These are phyloP conservation scores for Coccyzus lansbergi DNA, from an alignment of 2,797 vertebrate species.

Conservation along the genomic window DNA sequence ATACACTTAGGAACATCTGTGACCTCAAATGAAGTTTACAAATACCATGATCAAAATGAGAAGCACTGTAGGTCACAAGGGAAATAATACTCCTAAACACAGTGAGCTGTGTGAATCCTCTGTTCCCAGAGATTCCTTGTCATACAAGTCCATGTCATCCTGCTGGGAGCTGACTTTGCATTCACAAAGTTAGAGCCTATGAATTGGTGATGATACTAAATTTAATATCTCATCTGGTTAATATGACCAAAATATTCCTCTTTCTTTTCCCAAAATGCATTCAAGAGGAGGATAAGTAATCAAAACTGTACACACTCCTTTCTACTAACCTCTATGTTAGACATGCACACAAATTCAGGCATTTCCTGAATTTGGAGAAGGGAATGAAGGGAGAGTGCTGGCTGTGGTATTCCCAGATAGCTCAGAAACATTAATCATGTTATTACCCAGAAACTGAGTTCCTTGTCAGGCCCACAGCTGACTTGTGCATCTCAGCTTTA, in stretches of 20 bases:
- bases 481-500: neutral
- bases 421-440: neutral
- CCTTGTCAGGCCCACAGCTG: neutral
- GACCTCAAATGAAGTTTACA: neutral
- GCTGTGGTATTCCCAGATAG: neutral
- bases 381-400: neutral
- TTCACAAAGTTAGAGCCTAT: neutral
- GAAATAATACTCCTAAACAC: neutral
- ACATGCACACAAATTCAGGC: neutral
- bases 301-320: neutral
- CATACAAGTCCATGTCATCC: neutral
- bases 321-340: neutral
- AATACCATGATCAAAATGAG: neutral
- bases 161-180: rapidly evolving
- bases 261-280: neutral
- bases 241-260: neutral
- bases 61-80: neutral
- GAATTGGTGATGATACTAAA: neutral
- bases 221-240: neutral
- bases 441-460: neutral
- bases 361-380: neutral
- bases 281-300: neutral
- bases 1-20: neutral
- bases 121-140: neutral
- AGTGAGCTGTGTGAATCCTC: neutral